These are phyloP conservation scores for Hesperia comma DNA, from an alignment of 2,888 invertebrate species.

Conservation along the genomic window DNA sequence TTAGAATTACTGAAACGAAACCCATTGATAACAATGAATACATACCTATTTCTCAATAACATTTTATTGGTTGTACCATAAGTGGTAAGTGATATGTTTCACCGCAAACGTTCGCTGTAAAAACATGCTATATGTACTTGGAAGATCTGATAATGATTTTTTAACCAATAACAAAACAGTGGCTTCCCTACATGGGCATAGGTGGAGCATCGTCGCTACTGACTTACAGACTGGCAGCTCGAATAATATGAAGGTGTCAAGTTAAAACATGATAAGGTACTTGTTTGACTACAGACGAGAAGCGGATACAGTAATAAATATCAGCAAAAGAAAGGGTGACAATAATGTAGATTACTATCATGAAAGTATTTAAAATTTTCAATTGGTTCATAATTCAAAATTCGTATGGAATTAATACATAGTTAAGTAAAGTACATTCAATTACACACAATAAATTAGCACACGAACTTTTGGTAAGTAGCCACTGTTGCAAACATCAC, in stretches of 20 bases:
- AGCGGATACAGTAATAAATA: no score
- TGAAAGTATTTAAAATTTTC: no score
- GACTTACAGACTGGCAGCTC: constrained; percentile 19
- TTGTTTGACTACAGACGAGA: constrained; percentile 3
- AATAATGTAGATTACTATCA: no score
- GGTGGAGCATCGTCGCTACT: constrained; percentile 31
- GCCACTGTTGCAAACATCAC: no score
- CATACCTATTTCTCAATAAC: not conserved
- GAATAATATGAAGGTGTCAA: constrained; percentile 33
- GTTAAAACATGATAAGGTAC: constrained; percentile 11
- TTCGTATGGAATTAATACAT: no score
- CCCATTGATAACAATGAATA: not conserved
- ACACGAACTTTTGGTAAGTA: no score
- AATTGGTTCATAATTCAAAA: no score
- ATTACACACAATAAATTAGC: no score
- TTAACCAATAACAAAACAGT: constrained; percentile 33
- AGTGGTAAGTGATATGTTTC: constrained; percentile 45
- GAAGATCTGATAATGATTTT: constrained; percentile 18
- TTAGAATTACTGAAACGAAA: no score
- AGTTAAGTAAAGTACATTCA: no score
- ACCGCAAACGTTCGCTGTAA: not conserved
- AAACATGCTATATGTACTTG: not conserved
- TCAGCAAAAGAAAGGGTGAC: no score
- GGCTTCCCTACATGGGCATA: constrained; percentile 26
- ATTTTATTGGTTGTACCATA: constrained; percentile 47